Base-by-base conservation (phyloP, 1,140 invertebrate species). In the Manduca sexta region DNA sequence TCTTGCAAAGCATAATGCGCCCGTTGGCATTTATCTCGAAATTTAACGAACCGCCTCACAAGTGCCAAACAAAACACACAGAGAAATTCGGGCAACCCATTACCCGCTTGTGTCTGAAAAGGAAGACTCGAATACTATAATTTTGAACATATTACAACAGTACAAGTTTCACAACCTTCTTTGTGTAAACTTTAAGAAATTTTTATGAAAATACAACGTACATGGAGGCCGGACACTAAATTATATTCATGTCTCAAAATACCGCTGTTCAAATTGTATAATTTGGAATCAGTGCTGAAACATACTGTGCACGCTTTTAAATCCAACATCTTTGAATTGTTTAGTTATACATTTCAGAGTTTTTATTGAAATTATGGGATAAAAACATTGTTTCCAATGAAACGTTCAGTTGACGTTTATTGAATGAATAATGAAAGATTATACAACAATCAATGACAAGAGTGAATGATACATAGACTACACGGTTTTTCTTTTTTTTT, bases 281-380 rank as follows among this genome's bases (percentile, higher is more conserved):
- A 55, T 45, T 67, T 78, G 8, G 68, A 56, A 49, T 69, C 52
- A 31, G 64, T 73, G 52, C 63, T 73, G 18, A 84, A 65, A 55
- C 80, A 84, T 37, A 74, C 68, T 11, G 52, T 49, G 59, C 80
- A 84, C n/a, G 70, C 75, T 47, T 78, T 74, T 38, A 84, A 40
- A 45, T 69, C 63, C 34, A 64, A 60, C 77, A 81, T 81, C 58
- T 49, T 59, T 26, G 21, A 3, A 26, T 3, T 26, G 4, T 26
- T 8, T 8, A 26, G 4, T 26, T 3, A 3, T 5, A 8, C 21
- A 26, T 26, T 26, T 26, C 21, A 26, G 21, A 26, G 4, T 26
- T 5, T 26, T 26, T 5, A 1, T 26, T 26, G n/a, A n/a, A 26
- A 5, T 26, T 26, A 26, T 26, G 21, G n/a, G n/a, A 26, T 5